Evolutionary conservation across 2,797 vertebrate genomes (phyloP).

Genomic region (Ispidina picta): DNA sequence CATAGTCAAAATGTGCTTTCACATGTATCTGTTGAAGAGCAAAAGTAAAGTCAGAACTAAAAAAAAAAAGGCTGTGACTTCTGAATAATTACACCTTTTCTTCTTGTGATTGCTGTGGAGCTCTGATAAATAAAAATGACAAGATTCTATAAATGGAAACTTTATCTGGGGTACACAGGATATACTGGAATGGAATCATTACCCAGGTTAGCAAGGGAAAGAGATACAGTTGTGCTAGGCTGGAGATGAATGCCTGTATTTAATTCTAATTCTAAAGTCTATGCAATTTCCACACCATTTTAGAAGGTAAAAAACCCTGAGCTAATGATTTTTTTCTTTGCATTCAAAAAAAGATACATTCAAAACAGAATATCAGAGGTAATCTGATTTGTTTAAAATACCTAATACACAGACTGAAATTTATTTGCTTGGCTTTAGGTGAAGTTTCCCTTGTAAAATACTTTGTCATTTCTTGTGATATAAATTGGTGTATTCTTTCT

Average conservation of each 20-base stretch:
- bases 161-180: neutral
- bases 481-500: neutral
- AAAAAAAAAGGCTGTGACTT: neutral
- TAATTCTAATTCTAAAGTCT: neutral
- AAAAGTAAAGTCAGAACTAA: neutral
- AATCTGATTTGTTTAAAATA: neutral
- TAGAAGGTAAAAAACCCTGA: rapidly evolving
- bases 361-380: neutral
- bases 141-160: neutral
- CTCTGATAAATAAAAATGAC: rapidly evolving
- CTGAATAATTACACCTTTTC: neutral
- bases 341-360: neutral
- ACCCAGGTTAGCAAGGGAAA: neutral
- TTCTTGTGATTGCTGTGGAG: neutral
- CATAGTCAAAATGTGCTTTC: slow-evolving; percentile 96
- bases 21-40: slow-evolving; percentile 88
- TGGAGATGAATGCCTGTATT: neutral
- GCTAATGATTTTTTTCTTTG: neutral
- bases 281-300: neutral
- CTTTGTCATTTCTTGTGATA: neutral
- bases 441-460: neutral
- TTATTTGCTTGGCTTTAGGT: neutral
- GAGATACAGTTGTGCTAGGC: neutral
- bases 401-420: neutral
- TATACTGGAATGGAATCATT: neutral